Base-by-base conservation (phyloP, 1,140 invertebrate genomes). In the Spodoptera litura region DNA sequence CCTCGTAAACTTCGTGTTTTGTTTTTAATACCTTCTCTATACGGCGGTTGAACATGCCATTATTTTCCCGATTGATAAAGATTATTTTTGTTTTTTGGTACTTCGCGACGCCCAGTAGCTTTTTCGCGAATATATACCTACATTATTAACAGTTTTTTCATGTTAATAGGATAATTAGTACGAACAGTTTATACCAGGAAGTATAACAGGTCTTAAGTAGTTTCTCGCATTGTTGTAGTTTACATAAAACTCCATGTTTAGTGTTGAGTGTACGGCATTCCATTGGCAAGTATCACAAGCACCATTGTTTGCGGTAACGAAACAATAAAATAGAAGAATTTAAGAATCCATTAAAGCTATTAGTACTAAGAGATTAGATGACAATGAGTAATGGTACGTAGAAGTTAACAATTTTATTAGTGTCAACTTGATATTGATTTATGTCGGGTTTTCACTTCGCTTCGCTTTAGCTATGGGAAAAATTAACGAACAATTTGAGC, bases 361-460 rank as follows among this genome's bases (percentile, higher is more conserved):
- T 64, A 64, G 61, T 6, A 38, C 35, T 44, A 8, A n/a, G 61
- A 64, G 61, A 64, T 64, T 49, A 64, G 38, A 3, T 49, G 61
- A 64, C 61, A 15, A 49, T 64, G 61, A 64, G 15, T 64, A 49
- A 64, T 64, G 61, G 38, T 49, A 64, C 61, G 9, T 10, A 49
- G 38, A 64, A 64, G 61, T 64, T 44, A 64, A 64, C 61, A 64
- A 64, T 64, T 64, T 64, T 64, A 64, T 64, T 64, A 64, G 38
- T 49, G 61, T 64, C 61, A 64, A 64, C 9, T 49, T 15, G 6
- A 15, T 20, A 15, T 64, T 64, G 38, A 64, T 64, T 64, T 64
- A 64, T 64, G 38, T 64, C 61, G 61, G 61, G 35, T 64, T 64
- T 64, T 64, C 61, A 64, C 38, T 38, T 49, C 20, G n/a, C 61